Evolutionary conservation across 2,888 invertebrate genomes (phyloP).

Genomic region (Idaea dimidiata): DNA sequence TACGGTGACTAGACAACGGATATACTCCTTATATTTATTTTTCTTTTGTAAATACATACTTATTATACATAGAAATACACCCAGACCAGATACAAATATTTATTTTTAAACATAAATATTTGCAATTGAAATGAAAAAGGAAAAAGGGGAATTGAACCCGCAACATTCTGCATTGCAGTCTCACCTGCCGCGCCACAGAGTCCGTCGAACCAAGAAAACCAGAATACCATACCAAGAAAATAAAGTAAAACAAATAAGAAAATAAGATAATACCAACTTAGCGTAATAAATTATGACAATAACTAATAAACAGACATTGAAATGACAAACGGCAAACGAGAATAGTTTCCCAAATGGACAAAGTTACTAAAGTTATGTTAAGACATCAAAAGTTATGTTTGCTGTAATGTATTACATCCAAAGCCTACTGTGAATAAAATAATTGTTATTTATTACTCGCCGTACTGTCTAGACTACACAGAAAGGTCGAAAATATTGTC

Average conservation of each 20-base stretch:
- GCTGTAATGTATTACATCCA: slow-evolving; percentile 11
- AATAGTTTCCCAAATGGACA: slow-evolving; percentile 1
- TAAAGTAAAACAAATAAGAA: neutral
- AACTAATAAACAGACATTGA: neutral
- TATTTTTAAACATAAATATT: no score
- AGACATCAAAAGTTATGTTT: slow-evolving; percentile 11
- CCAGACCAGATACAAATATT: no score
- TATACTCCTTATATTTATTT: no score
- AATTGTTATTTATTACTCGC: slow-evolving; percentile 21
- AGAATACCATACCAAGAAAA: no score
- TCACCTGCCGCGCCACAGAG: no score
- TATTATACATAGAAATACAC: no score
- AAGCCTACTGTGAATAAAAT: slow-evolving; percentile 20
- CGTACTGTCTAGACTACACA: slow-evolving; percentile 23
- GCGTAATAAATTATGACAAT: neutral
- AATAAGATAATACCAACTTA: neutral
- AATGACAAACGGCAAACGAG: neutral
- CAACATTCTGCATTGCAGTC: no score
- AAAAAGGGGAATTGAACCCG: no score
- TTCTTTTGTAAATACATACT: no score
- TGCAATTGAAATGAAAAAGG: no score
- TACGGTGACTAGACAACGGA: no score
- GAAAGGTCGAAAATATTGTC: slow-evolving; percentile 8
- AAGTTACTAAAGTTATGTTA: neutral
- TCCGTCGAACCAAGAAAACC: no score